Conservation (phyloP, 2,888 invertebrate species). For the Oscheius myriophilus region DNA sequence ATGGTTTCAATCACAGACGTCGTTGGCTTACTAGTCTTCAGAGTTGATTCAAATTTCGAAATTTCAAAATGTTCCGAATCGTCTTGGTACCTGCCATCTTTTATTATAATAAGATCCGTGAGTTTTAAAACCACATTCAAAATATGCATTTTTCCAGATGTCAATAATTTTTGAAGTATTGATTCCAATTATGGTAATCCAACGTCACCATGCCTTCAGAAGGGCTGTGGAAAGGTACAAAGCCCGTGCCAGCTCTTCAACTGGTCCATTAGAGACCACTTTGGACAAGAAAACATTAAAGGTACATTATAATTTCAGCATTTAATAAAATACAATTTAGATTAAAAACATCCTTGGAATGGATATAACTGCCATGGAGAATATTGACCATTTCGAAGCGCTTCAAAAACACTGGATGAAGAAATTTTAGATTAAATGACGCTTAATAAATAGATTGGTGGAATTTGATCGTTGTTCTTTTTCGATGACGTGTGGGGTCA, state of each 20-base stretch:
- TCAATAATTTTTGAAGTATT: constrained; percentile 16
- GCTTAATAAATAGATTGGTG: too few relatives aligned
- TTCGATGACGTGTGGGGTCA: too few relatives aligned
- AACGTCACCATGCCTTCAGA: constrained; percentile 23
- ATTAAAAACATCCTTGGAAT: constrained; percentile 30
- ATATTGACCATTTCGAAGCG: constrained; percentile 26
- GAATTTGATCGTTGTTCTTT: too few relatives aligned
- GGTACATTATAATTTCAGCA: background rate
- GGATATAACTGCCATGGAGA: constrained; percentile 27
- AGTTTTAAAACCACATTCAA: constrained; percentile 20
- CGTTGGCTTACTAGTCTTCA: constrained; percentile 32
- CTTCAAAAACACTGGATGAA: constrained; percentile 31
- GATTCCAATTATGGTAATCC: constrained; percentile 9
- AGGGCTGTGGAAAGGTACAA: constrained; percentile 12
- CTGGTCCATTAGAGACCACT: background rate
- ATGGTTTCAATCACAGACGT: constrained; percentile 39
- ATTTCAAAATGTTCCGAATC: constrained; percentile 28
- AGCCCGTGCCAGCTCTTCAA: background rate
- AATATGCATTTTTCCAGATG: background rate
- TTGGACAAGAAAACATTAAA: constrained; percentile 20
- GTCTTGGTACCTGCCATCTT: constrained; percentile 31
- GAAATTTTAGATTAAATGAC: constrained; percentile 5
- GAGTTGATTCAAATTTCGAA: constrained; percentile 39
- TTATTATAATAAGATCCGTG: constrained; percentile 38
- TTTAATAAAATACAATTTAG: constrained; percentile 2